A percentile compares a stretch with the other conserved stretches of the same genome.
Evolutionary conservation across 2,113 vertebrate species (phyloP).

Genomic region (Sapajus apella): DNA sequence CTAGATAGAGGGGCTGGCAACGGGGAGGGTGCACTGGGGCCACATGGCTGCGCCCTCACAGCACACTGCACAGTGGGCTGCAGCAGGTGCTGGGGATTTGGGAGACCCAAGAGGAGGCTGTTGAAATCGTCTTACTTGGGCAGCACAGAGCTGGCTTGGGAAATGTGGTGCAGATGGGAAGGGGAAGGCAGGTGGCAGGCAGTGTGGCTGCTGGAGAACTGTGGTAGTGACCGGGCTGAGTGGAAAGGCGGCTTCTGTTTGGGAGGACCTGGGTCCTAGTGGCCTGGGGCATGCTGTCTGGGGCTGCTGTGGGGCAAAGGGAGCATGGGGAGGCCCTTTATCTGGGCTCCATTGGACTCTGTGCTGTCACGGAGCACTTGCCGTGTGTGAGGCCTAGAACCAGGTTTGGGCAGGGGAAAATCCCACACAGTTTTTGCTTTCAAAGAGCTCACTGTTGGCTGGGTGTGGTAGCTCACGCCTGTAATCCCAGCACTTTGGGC

Average conservation of each 20-base stretch:
- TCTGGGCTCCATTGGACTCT: not conserved
- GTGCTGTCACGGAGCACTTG: not conserved
- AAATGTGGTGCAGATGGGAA: not conserved
- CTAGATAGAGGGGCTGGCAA: fast-evolving
- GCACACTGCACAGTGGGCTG: not conserved
- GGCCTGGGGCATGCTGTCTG: not conserved
- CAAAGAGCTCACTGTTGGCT: not conserved
- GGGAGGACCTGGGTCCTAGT: not conserved
- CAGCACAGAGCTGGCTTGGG: not conserved
- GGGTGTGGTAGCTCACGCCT: no score
- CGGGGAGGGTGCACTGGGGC: not conserved
- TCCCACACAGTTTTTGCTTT: not conserved
- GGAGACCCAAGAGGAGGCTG: not conserved
- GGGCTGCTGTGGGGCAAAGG: not conserved
- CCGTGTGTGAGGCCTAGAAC: not conserved
- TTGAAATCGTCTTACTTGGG: not conserved
- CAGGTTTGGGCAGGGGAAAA: not conserved
- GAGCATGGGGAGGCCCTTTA: not conserved
- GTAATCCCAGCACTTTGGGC: no score
- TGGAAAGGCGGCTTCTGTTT: not conserved
- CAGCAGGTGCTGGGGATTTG: not conserved
- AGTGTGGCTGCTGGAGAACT: not conserved
- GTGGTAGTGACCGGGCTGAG: no score
- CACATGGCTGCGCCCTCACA: fast-evolving
- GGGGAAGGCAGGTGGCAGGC: not conserved